These are phyloP conservation scores for Martes martes DNA, from an alignment of 2,113 vertebrate species.

Conservation along the genomic window DNA sequence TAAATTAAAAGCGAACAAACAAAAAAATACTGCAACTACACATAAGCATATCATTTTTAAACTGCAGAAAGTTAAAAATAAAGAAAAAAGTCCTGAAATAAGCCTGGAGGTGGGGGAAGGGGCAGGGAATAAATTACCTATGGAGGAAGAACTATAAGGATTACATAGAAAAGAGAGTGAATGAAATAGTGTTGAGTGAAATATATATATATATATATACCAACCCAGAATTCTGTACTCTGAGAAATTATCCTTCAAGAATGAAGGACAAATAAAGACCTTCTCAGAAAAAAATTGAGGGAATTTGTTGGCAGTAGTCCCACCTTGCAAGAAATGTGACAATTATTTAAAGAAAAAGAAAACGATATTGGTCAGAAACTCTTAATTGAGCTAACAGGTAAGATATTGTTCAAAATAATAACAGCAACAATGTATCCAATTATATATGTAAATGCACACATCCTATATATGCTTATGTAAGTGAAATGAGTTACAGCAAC, in stretches of 20 bases:
- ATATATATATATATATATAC: background rate
- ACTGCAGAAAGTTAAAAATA: background rate
- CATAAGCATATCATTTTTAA: background rate
- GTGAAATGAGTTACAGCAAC: background rate
- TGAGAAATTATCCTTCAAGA: background rate
- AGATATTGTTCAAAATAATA: background rate
- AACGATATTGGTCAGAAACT: background rate
- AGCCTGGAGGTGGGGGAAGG: background rate
- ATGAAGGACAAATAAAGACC: background rate
- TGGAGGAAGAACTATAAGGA: background rate
- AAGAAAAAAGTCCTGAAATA: background rate
- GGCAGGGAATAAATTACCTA: background rate
- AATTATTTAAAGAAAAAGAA: background rate
- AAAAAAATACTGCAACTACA: background rate
- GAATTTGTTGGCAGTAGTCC: background rate
- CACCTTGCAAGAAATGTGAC: background rate
- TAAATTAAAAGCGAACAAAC: background rate
- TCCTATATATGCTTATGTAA: background rate
- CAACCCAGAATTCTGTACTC: background rate
- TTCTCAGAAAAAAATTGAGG: background rate
- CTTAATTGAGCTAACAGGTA: background rate
- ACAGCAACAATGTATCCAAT: background rate
- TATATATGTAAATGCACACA: background rate
- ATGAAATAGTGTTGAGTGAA: background rate
- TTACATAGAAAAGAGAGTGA: background rate